These are phyloP conservation scores for rabbit (Oryctolagus cuniculus) DNA, from an alignment of 2,113 vertebrate species.

Conservation along the genomic window DNA sequence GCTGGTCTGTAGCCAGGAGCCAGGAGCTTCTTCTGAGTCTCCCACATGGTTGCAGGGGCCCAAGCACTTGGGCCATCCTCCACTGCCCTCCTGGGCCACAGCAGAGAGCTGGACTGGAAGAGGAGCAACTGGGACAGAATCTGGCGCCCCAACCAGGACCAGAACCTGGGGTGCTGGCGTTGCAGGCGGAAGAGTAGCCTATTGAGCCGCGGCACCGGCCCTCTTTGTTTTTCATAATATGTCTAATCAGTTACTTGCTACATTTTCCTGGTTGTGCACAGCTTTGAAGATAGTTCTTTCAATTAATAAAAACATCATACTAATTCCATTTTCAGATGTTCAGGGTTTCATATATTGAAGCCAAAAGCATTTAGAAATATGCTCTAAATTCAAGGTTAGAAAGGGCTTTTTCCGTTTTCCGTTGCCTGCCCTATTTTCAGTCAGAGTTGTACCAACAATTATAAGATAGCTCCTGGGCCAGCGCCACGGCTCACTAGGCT, in stretches of 20 bases:
- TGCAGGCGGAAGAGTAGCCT: too few relatives aligned
- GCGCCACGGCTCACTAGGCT: too few relatives aligned
- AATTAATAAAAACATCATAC: conserved; percentile 13
- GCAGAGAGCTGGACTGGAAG: too few relatives aligned
- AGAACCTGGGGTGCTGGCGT: too few relatives aligned
- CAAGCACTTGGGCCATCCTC: too few relatives aligned
- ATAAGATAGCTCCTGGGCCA: conserved; percentile 20
- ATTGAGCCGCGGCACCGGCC: too few relatives aligned
- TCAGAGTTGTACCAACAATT: conserved; percentile 46
- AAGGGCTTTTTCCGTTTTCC: background rate
- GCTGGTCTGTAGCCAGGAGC: too few relatives aligned
- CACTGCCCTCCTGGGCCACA: too few relatives aligned
- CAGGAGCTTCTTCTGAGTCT: too few relatives aligned
- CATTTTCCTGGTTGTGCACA: background rate
- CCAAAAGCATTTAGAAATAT: conserved; percentile 31
- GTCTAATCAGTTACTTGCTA: background rate
- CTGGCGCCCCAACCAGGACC: too few relatives aligned
- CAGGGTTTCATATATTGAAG: background rate
- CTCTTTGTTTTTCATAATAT: conserved; percentile 56
- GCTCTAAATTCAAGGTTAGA: conserved; percentile 35
- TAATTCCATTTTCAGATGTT: conserved; percentile 47
- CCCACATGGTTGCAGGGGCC: too few relatives aligned
- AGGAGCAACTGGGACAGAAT: too few relatives aligned
- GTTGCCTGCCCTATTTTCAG: background rate
- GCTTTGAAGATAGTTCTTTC: conserved; percentile 39